Percentiles rank a stretch among this genome's conserved stretches.
These are phyloP conservation scores for Drosophila chauvacae DNA, from an alignment of 1,140 invertebrate species.

Conservation along the genomic window DNA sequence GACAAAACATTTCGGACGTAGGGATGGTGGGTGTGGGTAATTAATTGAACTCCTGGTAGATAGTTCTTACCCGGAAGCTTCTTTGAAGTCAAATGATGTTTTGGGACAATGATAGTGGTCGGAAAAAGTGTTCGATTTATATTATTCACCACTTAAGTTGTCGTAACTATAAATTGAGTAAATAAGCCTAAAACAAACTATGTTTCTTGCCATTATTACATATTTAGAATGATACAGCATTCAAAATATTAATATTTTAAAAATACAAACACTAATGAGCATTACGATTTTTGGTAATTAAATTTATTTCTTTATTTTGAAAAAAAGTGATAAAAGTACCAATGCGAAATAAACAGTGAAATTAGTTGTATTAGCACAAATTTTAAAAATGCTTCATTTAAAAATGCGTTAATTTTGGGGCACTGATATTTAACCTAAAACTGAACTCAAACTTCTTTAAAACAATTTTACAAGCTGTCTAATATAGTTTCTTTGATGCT, in stretches of 20 bases:
- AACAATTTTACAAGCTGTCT: not conserved
- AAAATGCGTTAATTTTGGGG: too few relatives aligned
- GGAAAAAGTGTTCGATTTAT: not conserved
- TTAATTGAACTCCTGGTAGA: constrained; percentile 58
- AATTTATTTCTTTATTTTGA: too few relatives aligned
- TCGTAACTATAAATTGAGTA: not conserved
- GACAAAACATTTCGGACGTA: constrained; percentile 44
- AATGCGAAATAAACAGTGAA: not conserved
- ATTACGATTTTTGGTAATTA: too few relatives aligned
- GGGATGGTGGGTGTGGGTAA: constrained; percentile 39
- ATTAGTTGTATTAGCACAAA: not conserved
- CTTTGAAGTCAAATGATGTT: constrained; percentile 34
- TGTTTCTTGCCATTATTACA: too few relatives aligned
- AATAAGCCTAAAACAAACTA: too few relatives aligned
- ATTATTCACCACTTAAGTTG: not conserved
- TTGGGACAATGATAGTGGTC: not conserved
- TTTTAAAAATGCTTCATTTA: not conserved
- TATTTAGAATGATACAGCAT: not conserved
- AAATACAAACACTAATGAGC: not conserved
- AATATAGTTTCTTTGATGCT: not conserved
- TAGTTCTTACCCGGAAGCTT: constrained; percentile 11
- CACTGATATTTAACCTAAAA: not conserved
- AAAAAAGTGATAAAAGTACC: too few relatives aligned
- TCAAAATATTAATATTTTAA: not conserved
- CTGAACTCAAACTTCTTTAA: not conserved